Evolutionary conservation across 2,888 invertebrate species (phyloP).

Genomic region (Deilephila porcellus): DNA sequence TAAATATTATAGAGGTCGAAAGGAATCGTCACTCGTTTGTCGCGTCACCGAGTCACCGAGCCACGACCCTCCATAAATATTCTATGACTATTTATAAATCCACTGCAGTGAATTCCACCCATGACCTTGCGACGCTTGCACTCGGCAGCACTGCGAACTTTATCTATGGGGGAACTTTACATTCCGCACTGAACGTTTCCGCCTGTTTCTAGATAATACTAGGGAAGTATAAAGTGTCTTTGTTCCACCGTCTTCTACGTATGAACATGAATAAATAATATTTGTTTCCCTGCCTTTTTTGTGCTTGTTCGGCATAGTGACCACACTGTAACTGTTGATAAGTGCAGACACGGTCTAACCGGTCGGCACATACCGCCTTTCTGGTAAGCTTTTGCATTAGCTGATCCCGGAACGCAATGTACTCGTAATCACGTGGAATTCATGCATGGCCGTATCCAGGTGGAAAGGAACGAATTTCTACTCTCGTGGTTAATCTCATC

Average conservation of each 20-base stretch:
- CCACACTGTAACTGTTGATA: too few relatives aligned
- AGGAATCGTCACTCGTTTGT: background rate
- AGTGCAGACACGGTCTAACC: too few relatives aligned
- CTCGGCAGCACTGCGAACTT: slow-evolving; percentile 4
- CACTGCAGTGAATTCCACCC: slow-evolving; percentile 5
- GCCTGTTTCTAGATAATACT: background rate
- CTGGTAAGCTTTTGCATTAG: too few relatives aligned
- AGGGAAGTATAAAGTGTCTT: background rate
- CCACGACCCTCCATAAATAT: slow-evolving; percentile 1
- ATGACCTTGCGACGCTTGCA: slow-evolving; percentile 6
- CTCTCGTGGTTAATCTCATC: too few relatives aligned
- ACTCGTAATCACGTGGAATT: too few relatives aligned
- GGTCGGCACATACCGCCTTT: too few relatives aligned
- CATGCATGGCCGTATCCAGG: too few relatives aligned
- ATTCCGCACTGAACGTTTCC: slow-evolving; percentile 33
- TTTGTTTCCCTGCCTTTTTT: background rate
- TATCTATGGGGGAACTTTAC: slow-evolving; percentile 10
- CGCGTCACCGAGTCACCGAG: slow-evolving; percentile 1
- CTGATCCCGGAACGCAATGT: too few relatives aligned
- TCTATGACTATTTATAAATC: slow-evolving; percentile 18
- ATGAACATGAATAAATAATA: background rate
- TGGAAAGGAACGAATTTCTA: too few relatives aligned
- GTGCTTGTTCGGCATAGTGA: too few relatives aligned
- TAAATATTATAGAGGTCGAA: background rate
- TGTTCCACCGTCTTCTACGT: background rate